These are phyloP conservation scores for Lamellibrachia columna DNA, from an alignment of 2,888 invertebrate species.

Conservation along the genomic window DNA sequence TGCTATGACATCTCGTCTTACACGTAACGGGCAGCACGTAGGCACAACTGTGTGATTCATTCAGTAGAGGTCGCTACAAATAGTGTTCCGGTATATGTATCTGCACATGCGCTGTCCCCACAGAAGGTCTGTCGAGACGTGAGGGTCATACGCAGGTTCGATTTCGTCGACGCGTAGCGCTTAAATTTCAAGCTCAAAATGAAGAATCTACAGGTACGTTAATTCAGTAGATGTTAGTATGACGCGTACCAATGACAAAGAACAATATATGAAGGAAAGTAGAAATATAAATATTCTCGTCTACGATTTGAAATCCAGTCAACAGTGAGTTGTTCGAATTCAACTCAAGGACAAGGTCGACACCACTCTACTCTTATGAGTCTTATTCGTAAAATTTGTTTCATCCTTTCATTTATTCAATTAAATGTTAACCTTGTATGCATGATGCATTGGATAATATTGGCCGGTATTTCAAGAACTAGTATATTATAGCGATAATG, in stretches of 20 bases:
- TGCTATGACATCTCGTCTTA: neutral
- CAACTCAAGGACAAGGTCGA: slow-evolving; percentile 11
- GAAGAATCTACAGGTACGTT: slow-evolving; percentile 4
- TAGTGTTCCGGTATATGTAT: neutral
- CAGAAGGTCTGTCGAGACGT: slow-evolving; percentile 10
- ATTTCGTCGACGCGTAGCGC: neutral
- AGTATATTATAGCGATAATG: neutral
- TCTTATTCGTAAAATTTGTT: neutral
- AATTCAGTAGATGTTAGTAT: neutral
- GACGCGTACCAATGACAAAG: neutral
- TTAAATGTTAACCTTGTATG: neutral
- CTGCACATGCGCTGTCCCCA: slow-evolving; percentile 6
- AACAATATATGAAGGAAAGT: neutral
- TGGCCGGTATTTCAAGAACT: neutral
- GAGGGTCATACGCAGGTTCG: neutral
- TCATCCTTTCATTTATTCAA: neutral
- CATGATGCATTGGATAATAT: neutral
- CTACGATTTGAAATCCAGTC: neutral
- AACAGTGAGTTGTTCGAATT: neutral
- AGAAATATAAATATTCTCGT: neutral
- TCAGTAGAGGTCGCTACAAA: neutral
- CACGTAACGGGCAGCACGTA: slow-evolving; percentile 10
- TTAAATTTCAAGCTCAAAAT: neutral
- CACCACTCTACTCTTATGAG: neutral
- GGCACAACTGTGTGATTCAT: neutral